These are phyloP conservation scores for Maccullochella peelii DNA, from an alignment of 2,113 vertebrate species.

Conservation along the genomic window DNA sequence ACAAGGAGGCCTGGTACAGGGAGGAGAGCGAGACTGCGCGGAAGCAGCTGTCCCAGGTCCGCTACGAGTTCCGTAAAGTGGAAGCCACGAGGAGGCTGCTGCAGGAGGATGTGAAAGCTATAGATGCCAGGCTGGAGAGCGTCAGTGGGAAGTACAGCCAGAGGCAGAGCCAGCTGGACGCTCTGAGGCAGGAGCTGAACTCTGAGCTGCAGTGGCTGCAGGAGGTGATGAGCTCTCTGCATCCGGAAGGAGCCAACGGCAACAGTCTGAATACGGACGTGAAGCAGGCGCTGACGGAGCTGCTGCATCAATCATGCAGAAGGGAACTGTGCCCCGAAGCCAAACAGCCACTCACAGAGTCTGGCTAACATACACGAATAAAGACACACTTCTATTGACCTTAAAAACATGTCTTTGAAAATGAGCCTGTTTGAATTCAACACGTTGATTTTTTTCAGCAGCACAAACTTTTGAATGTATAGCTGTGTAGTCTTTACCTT, in stretches of 20 bases:
- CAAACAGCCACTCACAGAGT: conserved; percentile 76
- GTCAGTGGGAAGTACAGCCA: conserved; percentile 80
- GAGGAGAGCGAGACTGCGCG: conserved; percentile 85
- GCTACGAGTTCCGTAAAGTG: conserved; percentile 87
- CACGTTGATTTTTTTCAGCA: background rate
- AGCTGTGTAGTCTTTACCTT: background rate
- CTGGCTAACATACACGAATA: conserved; percentile 48
- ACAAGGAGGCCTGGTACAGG: conserved; percentile 92
- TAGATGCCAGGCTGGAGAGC: conserved; percentile 75
- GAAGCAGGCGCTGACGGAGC: conserved; percentile 84
- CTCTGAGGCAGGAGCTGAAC: conserved; percentile 86
- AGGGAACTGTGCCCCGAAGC: conserved; percentile 81
- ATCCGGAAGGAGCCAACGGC: conserved; percentile 66
- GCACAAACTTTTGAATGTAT: conserved; percentile 30
- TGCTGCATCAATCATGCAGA: conserved; percentile 80
- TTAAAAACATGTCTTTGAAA: background rate
- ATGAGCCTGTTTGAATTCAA: background rate
- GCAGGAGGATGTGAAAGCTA: conserved; percentile 82
- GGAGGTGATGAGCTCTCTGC: conserved; percentile 84
- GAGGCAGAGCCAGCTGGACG: conserved; percentile 85
- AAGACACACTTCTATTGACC: conserved; percentile 5
- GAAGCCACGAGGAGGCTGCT: conserved; percentile 86
- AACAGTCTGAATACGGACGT: conserved; percentile 78
- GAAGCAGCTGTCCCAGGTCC: conserved; percentile 89
- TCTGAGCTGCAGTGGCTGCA: conserved; percentile 89